Percentiles rank a stretch among this genome's conserved stretches.
These are phyloP conservation scores for Laticauda laticaudata DNA, from an alignment of 2,113 vertebrate species.

Conservation along the genomic window DNA sequence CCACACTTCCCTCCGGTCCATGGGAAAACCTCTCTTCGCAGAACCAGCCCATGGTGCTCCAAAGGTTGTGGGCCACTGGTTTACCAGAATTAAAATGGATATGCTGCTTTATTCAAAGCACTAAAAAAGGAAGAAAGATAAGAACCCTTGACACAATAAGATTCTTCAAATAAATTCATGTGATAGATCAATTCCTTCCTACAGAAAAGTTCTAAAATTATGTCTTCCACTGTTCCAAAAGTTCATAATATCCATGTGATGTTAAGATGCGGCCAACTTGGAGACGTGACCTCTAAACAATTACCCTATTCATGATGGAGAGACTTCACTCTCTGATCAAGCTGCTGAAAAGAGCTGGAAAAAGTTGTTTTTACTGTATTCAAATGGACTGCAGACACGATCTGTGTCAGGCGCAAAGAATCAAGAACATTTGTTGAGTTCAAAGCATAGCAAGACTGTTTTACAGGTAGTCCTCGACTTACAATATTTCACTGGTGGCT, in stretches of 20 bases:
- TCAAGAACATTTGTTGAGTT: background rate
- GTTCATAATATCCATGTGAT: background rate
- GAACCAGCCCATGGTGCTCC: no score
- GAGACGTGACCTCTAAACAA: background rate
- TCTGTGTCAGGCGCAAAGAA: background rate
- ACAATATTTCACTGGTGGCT: background rate
- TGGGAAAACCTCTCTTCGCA: no score
- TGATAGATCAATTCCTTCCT: background rate
- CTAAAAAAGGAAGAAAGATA: background rate
- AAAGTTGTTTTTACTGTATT: background rate
- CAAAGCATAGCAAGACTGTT: background rate
- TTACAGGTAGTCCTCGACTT: background rate
- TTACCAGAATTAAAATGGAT: background rate
- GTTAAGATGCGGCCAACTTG: background rate
- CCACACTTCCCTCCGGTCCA: no score
- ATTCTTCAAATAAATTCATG: background rate
- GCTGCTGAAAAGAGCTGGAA: background rate
- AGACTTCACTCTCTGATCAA: background rate
- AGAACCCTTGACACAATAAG: background rate
- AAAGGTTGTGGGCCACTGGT: no score
- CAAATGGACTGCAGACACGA: background rate
- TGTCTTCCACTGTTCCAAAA: background rate
- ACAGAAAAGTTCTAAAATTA: background rate
- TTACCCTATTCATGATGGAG: slow-evolving; percentile 2
- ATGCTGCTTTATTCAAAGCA: background rate